Base-by-base conservation (phyloP, 2,113 vertebrate genomes). In the Carassius gibelio region DNA sequence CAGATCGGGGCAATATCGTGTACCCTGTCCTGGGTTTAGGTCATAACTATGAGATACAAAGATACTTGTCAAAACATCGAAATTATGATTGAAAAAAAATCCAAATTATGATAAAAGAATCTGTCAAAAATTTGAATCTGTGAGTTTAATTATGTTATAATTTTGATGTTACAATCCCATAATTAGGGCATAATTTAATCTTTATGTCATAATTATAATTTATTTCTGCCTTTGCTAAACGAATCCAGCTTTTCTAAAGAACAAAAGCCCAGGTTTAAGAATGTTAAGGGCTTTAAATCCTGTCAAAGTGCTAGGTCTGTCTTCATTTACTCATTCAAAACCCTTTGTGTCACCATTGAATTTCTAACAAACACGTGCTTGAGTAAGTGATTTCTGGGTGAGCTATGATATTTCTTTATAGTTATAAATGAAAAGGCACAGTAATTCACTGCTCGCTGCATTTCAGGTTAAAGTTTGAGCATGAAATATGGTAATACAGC, bases 391-490 rank as follows among this genome's bases (percentile, higher is more conserved):
- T 71, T 42, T 42, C 8, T 42, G 68, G 4, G 19, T 42, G 69
- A 72, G 42, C 34, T 4, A 21, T 38, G 34, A 21, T n/a, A 9
- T 36, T 72, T 38, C 69, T 42, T n/a, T n/a, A 30, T 8, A 36
- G 66, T 8, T 36, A 1, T 3, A 15, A 34, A 30, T 36, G 30
- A 36, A 34, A 68, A 68, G 30, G 45, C 66, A 15, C 26, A 17
- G 15, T 69, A 9, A 72, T n/a, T 72, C 69, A 72, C 69, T n/a
- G 36, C 69, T 42, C 17, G 5, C 64, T 11, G 36, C 36, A n/a
- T 42, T 72, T 72, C 19, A 72, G 66, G 66, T 69, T 36, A 69
- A 69, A 36, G 69, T n/a, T n/a, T 21, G 69, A 69, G 36, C 17
- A 45, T 72, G 36, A n/a, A 68, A 36, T 4, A 36, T 4, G 30